These are phyloP conservation scores for Sycobia sp. DNA, from an alignment of 1,140 invertebrate species.

Conservation along the genomic window DNA sequence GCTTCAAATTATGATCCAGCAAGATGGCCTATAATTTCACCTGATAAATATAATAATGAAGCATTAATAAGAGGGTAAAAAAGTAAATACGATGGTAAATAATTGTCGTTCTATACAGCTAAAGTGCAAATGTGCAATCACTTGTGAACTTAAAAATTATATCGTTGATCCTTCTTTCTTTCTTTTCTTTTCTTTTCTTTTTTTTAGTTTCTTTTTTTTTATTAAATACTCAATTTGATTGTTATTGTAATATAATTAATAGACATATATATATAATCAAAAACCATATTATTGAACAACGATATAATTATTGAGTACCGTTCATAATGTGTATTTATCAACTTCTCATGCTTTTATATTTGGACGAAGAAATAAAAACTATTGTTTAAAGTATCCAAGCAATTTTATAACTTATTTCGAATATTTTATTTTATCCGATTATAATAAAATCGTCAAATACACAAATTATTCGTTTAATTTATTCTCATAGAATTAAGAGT, in stretches of 20 bases:
- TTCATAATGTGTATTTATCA: neutral
- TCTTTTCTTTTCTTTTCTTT: neutral
- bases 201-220: neutral
- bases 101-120: too few relatives aligned
- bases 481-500: too few relatives aligned
- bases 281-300: neutral
- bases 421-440: too few relatives aligned
- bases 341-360: slow-evolving; percentile 10
- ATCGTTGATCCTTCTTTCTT: too few relatives aligned
- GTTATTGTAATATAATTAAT: neutral
- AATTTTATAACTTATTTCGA: too few relatives aligned
- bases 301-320: neutral
- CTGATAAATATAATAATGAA: too few relatives aligned
- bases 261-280: neutral
- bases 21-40: too few relatives aligned
- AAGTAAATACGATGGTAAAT: too few relatives aligned
- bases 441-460: too few relatives aligned
- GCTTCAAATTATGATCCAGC: too few relatives aligned
- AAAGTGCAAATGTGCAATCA: slow-evolving; percentile 1
- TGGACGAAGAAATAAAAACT: slow-evolving; percentile 1
- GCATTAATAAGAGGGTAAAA: too few relatives aligned
- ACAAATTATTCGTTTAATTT: too few relatives aligned
- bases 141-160: neutral
- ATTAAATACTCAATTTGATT: neutral
- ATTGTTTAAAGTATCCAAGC: neutral